phyloP scores from a whole-genome alignment of 2,113 vertebrate genomes.

The Strix aluco region DNA sequence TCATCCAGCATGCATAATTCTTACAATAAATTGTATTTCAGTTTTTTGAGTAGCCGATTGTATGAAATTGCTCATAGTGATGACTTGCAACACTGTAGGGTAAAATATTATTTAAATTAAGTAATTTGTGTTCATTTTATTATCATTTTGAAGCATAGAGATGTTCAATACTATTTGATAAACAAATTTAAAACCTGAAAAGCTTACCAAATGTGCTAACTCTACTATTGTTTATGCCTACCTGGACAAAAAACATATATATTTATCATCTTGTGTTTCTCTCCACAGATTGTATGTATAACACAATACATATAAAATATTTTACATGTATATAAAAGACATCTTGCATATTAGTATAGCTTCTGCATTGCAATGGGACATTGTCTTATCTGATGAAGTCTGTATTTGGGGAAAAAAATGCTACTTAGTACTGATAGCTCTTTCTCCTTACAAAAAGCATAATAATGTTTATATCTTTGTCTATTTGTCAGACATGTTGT shows the following conservation, averaged over 20 bases:
- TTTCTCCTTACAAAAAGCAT: not conserved
- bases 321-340: not conserved
- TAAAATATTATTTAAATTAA: not conserved
- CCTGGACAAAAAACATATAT: not conserved
- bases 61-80: not conserved
- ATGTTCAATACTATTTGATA: not conserved
- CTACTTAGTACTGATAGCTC: not conserved
- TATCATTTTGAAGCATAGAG: not conserved
- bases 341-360: not conserved
- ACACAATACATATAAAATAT: not conserved
- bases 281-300: not conserved
- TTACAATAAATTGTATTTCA: not conserved
- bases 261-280: slow-evolving; percentile 23
- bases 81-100: not conserved
- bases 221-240: not conserved
- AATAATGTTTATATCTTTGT: not conserved
- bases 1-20: not conserved
- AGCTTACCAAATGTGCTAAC: not conserved
- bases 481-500: not conserved
- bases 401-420: not conserved
- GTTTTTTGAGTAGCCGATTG: not conserved
- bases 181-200: not conserved
- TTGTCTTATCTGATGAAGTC: not conserved
- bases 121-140: not conserved
- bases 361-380: not conserved